A percentile compares a stretch with the other conserved stretches of the same genome.
These are phyloP conservation scores for Pygocentrus nattereri DNA, from an alignment of 2,797 vertebrate genomes.

Conservation along the genomic window DNA sequence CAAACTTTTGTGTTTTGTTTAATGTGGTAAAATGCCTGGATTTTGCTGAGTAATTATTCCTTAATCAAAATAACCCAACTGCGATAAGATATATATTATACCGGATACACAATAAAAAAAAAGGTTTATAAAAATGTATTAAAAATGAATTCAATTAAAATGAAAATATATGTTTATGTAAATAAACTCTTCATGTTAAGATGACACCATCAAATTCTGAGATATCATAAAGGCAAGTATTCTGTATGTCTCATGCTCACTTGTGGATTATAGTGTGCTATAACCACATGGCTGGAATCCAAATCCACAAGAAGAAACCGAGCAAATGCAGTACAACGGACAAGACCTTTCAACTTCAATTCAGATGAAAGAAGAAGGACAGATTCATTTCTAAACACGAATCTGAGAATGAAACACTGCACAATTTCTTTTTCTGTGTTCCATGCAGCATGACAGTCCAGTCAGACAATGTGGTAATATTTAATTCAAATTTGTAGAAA, in stretches of 20 bases:
- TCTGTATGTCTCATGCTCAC: constrained; percentile 26
- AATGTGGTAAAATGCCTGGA: too few relatives aligned
- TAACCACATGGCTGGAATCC: constrained; percentile 34
- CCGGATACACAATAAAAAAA: too few relatives aligned
- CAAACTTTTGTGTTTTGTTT: too few relatives aligned
- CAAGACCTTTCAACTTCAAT: neutral
- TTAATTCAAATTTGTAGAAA: neutral
- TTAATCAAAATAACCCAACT: too few relatives aligned
- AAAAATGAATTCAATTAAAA: too few relatives aligned
- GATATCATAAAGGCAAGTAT: constrained; percentile 13
- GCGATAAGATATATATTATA: too few relatives aligned
- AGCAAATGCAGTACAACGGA: constrained; percentile 15
- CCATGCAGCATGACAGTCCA: neutral
- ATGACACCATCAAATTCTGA: constrained; percentile 15
- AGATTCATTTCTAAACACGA: neutral
- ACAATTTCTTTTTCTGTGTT: constrained; percentile 3
- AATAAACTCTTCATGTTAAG: neutral
- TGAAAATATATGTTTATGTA: too few relatives aligned
- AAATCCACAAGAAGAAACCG: constrained; percentile 47
- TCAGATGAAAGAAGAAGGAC: constrained; percentile 3
- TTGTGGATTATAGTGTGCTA: constrained; percentile 28
- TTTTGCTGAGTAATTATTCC: too few relatives aligned
- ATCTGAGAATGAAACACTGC: neutral
- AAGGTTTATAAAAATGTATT: too few relatives aligned
- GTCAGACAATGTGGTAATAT: constrained; percentile 5